phyloP scores from a whole-genome alignment of 2,888 invertebrate species.

The Nemapogon koenigi region DNA sequence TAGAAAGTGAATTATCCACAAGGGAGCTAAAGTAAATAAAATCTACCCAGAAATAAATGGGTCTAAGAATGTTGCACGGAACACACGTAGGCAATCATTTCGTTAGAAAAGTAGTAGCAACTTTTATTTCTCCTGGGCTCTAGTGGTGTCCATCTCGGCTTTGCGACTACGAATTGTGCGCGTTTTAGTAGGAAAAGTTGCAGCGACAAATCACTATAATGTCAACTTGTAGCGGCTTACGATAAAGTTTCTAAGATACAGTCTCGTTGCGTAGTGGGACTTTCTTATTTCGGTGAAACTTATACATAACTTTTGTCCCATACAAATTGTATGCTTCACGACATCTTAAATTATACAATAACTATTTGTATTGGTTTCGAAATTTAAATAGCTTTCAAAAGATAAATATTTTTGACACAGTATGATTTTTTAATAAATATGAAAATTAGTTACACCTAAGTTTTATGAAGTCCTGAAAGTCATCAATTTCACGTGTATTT shows the following conservation, averaged over 20 bases:
- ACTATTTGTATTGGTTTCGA: too few species aligned
- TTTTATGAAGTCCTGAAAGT: too few species aligned
- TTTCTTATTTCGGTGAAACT: too few species aligned
- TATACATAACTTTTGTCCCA: too few species aligned
- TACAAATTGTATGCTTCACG: too few species aligned
- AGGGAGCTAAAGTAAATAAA: constrained; percentile 54
- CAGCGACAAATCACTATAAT: constrained; percentile 47
- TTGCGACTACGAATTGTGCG: constrained; percentile 21
- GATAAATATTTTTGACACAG: too few species aligned
- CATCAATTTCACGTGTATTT: too few species aligned
- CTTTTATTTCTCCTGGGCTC: constrained; percentile 48
- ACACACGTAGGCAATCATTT: constrained; percentile 61
- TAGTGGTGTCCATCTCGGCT: constrained; percentile 9
- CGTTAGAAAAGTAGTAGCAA: constrained; percentile 55
- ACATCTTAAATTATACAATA: too few species aligned
- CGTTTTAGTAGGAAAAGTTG: constrained; percentile 23
- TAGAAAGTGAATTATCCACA: constrained; percentile 57
- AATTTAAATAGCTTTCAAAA: too few species aligned
- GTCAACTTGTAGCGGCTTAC: constrained; percentile 21
- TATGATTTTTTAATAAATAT: too few species aligned
- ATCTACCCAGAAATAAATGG: constrained; percentile 54
- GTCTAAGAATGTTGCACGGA: constrained; percentile 36
- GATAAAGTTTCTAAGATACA: constrained; percentile 3
- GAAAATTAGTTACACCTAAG: too few species aligned
- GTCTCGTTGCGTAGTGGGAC: too few species aligned